phyloP scores from a whole-genome alignment of 2,113 vertebrate species.

The Corythornis vintsioides region DNA sequence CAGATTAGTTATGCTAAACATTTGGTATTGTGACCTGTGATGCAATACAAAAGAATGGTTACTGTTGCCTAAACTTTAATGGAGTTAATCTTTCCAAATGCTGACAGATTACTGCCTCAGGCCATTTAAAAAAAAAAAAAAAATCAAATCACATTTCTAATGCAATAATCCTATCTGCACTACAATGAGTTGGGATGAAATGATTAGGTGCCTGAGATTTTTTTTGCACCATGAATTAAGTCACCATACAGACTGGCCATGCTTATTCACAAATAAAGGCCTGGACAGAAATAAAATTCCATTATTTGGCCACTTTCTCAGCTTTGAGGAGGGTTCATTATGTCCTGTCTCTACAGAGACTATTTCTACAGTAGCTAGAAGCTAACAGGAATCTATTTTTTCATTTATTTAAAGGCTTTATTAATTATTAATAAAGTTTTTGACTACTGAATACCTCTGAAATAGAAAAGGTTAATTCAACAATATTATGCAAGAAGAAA shows the following conservation, averaged over 20 bases:
- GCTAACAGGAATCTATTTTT: constrained; percentile 25
- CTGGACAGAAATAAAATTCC: constrained; percentile 40
- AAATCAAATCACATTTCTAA: constrained; percentile 72
- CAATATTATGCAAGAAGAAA: background rate
- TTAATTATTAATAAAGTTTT: constrained; percentile 15
- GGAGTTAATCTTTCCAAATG: constrained; percentile 74
- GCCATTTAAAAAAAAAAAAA: constrained; percentile 63
- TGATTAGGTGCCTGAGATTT: constrained; percentile 68
- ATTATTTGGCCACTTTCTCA: constrained; percentile 44
- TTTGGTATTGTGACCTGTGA: constrained; percentile 47
- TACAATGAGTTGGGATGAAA: constrained; percentile 64
- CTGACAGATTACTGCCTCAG: constrained; percentile 71
- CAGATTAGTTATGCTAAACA: constrained; percentile 37
- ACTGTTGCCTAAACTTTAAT: constrained; percentile 62
- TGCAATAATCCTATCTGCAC: constrained; percentile 73
- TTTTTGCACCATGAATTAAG: constrained; percentile 73
- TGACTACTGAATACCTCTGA: constrained; percentile 4
- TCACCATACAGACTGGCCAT: constrained; percentile 46
- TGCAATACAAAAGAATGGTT: constrained; percentile 55
- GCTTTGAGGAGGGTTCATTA: constrained; percentile 35
- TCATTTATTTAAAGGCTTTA: constrained; percentile 5
- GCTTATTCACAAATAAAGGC: constrained; percentile 71
- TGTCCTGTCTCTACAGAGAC: constrained; percentile 12
- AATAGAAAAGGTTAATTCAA: constrained; percentile 1
- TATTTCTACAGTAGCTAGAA: constrained; percentile 39